Percentiles rank a stretch among this genome's conserved stretches.
phyloP scores from a whole-genome alignment of 37 sponge, comb jelly and placozoan genomes.

The Hexactinellida sp. region DNA sequence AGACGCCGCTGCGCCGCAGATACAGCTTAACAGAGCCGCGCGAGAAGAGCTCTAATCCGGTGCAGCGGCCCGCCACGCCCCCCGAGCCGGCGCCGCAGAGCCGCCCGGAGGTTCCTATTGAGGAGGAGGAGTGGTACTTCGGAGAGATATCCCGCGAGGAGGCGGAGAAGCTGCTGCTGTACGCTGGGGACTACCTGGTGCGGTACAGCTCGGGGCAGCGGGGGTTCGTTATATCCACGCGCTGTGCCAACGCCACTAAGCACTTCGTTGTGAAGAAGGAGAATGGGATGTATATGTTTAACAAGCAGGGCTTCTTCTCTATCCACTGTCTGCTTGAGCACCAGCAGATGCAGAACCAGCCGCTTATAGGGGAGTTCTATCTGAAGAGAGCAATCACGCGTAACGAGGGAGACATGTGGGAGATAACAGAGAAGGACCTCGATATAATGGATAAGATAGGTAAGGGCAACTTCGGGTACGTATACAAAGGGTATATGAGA shows the following conservation, averaged over 20 bases:
- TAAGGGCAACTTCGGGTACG: slow-evolving; percentile 81
- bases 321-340: slow-evolving; percentile 16
- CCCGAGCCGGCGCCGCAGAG: neutral
- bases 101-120: slow-evolving; percentile 31
- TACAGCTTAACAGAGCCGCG: neutral
- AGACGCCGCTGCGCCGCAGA: neutral
- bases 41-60: neutral
- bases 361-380: slow-evolving; percentile 16
- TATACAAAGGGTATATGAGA: slow-evolving; percentile 42
- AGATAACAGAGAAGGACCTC: slow-evolving; percentile 3
- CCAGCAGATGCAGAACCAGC: neutral
- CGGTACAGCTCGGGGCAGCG: slow-evolving; percentile 41
- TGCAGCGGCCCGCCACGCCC: neutral
- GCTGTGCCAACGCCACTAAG: slow-evolving; percentile 30
- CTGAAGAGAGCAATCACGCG: neutral
- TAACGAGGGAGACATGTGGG: neutral
- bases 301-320: slow-evolving; percentile 16
- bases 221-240: slow-evolving; percentile 58
- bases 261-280: slow-evolving; percentile 75
- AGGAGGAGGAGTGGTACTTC: slow-evolving; percentile 75
- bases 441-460: slow-evolving; percentile 24
- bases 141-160: slow-evolving; percentile 55
- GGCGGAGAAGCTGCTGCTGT: slow-evolving; percentile 61
- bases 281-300: slow-evolving; percentile 25
- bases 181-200: slow-evolving; percentile 74